These are phyloP conservation scores for Cynopterus sphinx DNA, from an alignment of 2,797 vertebrate species.

Conservation along the genomic window DNA sequence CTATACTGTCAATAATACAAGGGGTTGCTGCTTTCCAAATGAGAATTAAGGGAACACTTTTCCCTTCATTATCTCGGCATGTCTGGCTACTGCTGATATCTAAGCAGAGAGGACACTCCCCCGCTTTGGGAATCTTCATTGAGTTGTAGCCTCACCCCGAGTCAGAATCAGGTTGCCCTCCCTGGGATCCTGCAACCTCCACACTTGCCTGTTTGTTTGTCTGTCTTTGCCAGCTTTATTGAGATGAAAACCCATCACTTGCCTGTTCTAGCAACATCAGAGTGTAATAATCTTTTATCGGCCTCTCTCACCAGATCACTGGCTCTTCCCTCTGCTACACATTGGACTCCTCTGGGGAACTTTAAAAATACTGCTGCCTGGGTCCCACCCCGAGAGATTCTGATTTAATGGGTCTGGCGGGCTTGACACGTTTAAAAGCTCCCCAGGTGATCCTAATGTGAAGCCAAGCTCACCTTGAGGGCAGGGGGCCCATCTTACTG, in stretches of 20 bases:
- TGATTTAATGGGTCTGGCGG: not conserved
- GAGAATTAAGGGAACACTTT: not conserved
- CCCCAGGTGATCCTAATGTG: not conserved
- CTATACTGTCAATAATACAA: slow-evolving; percentile 55
- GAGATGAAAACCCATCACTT: not conserved
- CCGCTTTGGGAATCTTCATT: not conserved
- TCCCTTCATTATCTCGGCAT: not conserved
- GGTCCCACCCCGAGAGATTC: not conserved
- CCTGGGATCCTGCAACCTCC: not conserved
- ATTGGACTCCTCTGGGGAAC: not conserved
- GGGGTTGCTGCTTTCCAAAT: slow-evolving; percentile 14
- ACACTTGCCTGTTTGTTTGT: not conserved
- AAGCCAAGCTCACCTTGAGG: not conserved
- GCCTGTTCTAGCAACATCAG: not conserved
- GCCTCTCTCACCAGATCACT: not conserved
- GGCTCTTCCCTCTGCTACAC: not conserved
- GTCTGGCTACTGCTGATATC: not conserved
- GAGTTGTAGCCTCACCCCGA: not conserved
- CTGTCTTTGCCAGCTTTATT: not conserved
- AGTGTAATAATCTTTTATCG: not conserved
- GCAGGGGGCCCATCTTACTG: not conserved
- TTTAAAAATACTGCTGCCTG: not conserved
- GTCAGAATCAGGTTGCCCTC: not conserved
- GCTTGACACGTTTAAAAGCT: not conserved
- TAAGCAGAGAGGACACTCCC: not conserved